phyloP scores from a whole-genome alignment of 2,888 invertebrate species.

The Athalia circularis region DNA sequence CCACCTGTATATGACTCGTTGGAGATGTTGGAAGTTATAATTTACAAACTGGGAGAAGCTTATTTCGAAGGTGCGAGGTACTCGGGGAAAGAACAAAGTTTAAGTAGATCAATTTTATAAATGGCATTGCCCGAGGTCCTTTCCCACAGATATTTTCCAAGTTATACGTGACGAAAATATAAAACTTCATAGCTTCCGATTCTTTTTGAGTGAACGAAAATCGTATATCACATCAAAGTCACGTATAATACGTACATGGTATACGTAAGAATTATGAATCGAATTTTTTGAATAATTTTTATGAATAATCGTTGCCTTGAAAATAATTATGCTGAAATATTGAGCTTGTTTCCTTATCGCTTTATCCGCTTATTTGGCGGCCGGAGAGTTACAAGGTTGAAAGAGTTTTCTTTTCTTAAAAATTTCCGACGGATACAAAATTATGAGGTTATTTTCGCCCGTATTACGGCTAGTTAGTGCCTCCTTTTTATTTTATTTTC shows the following conservation, averaged over 20 bases:
- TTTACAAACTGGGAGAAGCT: background rate
- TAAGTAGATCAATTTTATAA: constrained; percentile 30
- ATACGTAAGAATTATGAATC: background rate
- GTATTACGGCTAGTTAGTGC: background rate
- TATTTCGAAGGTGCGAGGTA: background rate
- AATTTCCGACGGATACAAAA: background rate
- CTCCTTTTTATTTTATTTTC: background rate
- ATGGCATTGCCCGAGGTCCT: constrained; percentile 17
- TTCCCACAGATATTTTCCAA: constrained; percentile 8
- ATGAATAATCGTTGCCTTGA: background rate
- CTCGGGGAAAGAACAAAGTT: background rate
- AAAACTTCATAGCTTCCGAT: constrained; percentile 12
- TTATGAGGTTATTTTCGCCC: background rate
- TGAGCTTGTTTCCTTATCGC: background rate
- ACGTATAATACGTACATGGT: background rate
- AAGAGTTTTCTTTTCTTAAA: background rate
- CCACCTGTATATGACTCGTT: background rate
- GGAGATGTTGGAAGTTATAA: background rate
- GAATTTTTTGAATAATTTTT: constrained; percentile 16
- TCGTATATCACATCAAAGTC: background rate
- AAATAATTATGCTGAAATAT: background rate
- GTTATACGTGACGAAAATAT: constrained; percentile 31
- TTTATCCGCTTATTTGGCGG: background rate
- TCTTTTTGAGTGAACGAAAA: background rate
- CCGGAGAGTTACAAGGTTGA: background rate